Evolutionary conservation across 2,113 vertebrate species (phyloP), one percentile per base, ranked within the genome.

Genomic region (Microtus ochrogaster): DNA sequence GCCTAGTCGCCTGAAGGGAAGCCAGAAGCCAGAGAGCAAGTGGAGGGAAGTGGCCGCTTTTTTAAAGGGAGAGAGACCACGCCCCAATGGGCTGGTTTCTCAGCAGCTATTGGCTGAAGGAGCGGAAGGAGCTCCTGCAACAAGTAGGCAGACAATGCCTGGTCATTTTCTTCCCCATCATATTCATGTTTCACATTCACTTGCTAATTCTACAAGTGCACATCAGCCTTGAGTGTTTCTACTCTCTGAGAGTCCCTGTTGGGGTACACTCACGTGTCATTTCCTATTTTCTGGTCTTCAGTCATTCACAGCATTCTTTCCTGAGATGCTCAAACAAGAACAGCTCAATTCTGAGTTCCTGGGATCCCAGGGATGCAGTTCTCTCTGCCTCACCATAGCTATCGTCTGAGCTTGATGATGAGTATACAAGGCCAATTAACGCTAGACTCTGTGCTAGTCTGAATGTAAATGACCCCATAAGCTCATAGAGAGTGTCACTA

Each of bases 121-220:
- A 49, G 47, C 1, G 2, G 47, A 49, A 49, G 47, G 47, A 49
- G 47, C 47, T 49, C 47, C 47, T 49, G 47, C 47, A 49, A 49
- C 47, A 49, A 49, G 47, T 49, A 49, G 49, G 49, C 49, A 49
- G 49, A 8, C 49, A 49, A 65, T 72, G 47, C 88, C 74, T 89
- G 72, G 83, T 39, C 81, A 22, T 61, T 76, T 81, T 82, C 82
- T 7, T 2, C 83, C 83, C 79, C 55, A 26, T 81, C 72, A 61
- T 44, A 44, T 72, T 33, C 66, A 85, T 76, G 72, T 89, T 73
- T 70, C 90, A 24, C 70, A 39, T 83, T 92, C 47, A 58, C 85
- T 95, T 90, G n/a, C 85, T 90, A 93, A 84, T 94, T 93, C 28
- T n/a, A 44, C 88, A 87, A 73, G 94, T 90, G 26, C 33, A 12